Evolutionary conservation across 1,140 invertebrate species (phyloP).

Genomic region (Drosophila lacertosa): DNA sequence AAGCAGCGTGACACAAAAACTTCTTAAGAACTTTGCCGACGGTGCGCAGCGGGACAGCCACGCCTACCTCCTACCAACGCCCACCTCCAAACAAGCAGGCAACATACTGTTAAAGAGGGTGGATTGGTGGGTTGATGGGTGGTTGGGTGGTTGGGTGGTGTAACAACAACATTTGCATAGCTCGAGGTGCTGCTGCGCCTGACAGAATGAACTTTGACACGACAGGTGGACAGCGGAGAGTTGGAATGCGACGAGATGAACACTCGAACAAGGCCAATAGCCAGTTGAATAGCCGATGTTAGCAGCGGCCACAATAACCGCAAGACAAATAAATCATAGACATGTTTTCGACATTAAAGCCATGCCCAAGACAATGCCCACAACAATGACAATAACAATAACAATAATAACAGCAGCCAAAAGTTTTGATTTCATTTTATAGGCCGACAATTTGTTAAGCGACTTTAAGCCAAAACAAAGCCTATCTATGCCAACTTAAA

Average conservation of each 20-base stretch:
- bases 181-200: constrained; percentile 27
- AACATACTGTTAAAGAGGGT: constrained; percentile 32
- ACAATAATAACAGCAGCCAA: constrained; percentile 3
- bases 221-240: constrained; percentile 36
- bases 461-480: constrained; percentile 7
- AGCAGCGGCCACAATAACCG: constrained; percentile 15
- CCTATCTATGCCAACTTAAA: background rate
- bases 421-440: constrained; percentile 33
- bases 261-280: background rate
- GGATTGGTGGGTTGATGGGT: constrained; percentile 8
- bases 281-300: constrained; percentile 1
- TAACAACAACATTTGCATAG: constrained; percentile 28
- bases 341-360: constrained; percentile 37
- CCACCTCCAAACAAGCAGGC: background rate
- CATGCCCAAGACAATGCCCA: constrained; percentile 7
- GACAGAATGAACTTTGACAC: constrained; percentile 62
- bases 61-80: background rate
- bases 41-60: constrained; percentile 23
- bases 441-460: constrained; percentile 23
- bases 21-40: constrained; percentile 80
- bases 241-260: background rate
- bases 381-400: constrained; percentile 25
- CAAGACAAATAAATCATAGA: constrained; percentile 53
- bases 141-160: constrained; percentile 29
- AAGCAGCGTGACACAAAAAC: constrained; percentile 72